A percentile compares a stretch with the other conserved stretches of the same genome.
phyloP scores from a whole-genome alignment of 1,140 invertebrate genomes.

The Aphelenchoides besseyi region DNA sequence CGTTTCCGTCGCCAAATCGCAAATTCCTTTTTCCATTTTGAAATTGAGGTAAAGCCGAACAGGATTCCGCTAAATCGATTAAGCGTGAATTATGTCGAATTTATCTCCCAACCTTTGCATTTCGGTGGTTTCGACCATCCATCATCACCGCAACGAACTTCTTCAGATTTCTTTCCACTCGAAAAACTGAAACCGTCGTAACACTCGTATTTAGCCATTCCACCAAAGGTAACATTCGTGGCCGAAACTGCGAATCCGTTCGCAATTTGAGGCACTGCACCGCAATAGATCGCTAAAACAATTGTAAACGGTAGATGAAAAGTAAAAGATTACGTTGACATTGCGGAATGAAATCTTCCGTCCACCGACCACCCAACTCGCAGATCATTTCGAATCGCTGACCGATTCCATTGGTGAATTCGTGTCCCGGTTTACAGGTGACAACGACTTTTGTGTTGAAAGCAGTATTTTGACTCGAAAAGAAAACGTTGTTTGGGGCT shows the following conservation, averaged over 20 bases:
- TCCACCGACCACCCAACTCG: constrained; percentile 87
- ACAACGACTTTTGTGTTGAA: constrained; percentile 85
- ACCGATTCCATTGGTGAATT: constrained; percentile 75
- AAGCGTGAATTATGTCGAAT: background rate
- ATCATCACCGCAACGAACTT: constrained; percentile 57
- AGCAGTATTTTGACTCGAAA: constrained; percentile 81
- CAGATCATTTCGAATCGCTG: constrained; percentile 65
- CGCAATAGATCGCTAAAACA: constrained; percentile 82
- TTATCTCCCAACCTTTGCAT: constrained; percentile 43
- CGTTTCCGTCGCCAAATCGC: constrained; percentile 85
- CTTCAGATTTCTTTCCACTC: constrained; percentile 79
- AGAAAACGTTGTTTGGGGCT: constrained; percentile 72
- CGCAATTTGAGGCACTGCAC: constrained; percentile 91
- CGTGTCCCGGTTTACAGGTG: constrained; percentile 85
- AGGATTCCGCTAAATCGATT: constrained; percentile 67
- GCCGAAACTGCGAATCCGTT: constrained; percentile 93
- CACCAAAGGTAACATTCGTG: constrained; percentile 86
- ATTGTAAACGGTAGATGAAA: background rate
- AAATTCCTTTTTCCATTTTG: constrained; percentile 80
- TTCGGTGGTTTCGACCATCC: constrained; percentile 52
- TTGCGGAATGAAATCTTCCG: constrained; percentile 81
- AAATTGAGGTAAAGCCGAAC: constrained; percentile 80
- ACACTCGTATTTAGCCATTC: constrained; percentile 88
- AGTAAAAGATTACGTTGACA: constrained; percentile 74
- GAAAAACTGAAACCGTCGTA: constrained; percentile 92